These are phyloP conservation scores for Morinoia aosen DNA, from an alignment of 2,888 invertebrate species.

Conservation along the genomic window DNA sequence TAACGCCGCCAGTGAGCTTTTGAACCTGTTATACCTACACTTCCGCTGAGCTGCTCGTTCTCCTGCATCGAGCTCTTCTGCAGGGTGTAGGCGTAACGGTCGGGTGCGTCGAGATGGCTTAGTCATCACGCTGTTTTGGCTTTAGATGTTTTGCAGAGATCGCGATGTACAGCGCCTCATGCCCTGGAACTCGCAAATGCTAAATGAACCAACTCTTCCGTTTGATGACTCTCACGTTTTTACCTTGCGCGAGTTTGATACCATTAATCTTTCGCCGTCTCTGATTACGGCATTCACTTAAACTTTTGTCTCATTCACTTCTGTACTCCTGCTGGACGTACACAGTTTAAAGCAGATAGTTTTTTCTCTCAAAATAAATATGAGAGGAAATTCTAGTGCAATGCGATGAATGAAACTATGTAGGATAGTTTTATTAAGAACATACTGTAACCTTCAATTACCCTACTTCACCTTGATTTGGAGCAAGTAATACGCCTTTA, in stretches of 20 bases:
- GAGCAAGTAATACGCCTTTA: background rate
- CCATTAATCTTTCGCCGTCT: background rate
- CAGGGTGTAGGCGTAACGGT: background rate
- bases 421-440: background rate
- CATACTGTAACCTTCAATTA: too few relatives aligned
- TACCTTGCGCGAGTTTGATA: background rate
- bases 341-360: background rate
- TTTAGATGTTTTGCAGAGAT: background rate
- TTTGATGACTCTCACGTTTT: background rate
- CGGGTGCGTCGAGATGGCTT: background rate
- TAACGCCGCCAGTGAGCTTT: background rate
- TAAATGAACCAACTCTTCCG: background rate
- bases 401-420: background rate
- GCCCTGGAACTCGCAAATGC: background rate
- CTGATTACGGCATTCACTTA: background rate
- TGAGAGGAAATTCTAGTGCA: background rate
- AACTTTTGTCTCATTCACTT: background rate
- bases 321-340: background rate
- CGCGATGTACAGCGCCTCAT: background rate
- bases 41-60: background rate
- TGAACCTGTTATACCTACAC: slow-evolving; percentile 37
- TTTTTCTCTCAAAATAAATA: background rate
- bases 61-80: background rate
- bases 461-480: too few relatives aligned
- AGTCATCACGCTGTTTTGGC: background rate